phyloP scores from a whole-genome alignment of 2,888 invertebrate genomes.

The Chesias legatella region DNA sequence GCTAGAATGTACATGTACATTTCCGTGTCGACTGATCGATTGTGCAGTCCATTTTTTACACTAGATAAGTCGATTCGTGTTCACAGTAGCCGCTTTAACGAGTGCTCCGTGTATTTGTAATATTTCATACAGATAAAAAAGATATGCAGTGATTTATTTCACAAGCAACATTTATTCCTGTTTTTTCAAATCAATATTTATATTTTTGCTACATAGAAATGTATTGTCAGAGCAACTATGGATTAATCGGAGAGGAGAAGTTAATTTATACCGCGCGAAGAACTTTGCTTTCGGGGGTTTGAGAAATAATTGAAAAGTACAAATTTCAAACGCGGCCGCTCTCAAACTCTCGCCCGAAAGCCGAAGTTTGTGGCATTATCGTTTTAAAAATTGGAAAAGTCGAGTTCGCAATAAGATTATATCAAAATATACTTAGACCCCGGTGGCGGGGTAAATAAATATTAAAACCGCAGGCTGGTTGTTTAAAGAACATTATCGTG shows the following conservation, averaged over 20 bases:
- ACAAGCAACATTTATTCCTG: constrained; percentile 36
- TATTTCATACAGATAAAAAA: constrained; percentile 47
- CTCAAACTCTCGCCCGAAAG: constrained; percentile 37
- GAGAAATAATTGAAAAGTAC: constrained; percentile 60
- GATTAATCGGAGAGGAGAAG: constrained; percentile 52
- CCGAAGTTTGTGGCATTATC: constrained; percentile 51
- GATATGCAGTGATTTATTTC: constrained; percentile 45
- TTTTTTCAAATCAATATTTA: constrained; percentile 35
- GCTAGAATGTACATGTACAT: constrained; percentile 6
- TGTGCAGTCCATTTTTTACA: constrained; percentile 41
- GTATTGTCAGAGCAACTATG: constrained; percentile 38
- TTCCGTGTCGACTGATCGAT: constrained; percentile 26
- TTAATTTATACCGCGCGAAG: constrained; percentile 51
- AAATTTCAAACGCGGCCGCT: constrained; percentile 47
- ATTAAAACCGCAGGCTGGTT: constrained; percentile 45
- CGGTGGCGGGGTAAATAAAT: constrained; percentile 43
- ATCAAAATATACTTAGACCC: constrained; percentile 41
- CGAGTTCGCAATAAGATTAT: constrained; percentile 42
- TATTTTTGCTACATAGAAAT: constrained; percentile 37
- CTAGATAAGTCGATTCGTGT: constrained; percentile 45
- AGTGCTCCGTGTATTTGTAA: constrained; percentile 40
- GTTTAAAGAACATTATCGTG: constrained; percentile 50
- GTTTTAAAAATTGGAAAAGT: constrained; percentile 54
- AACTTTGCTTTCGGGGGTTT: constrained; percentile 49
- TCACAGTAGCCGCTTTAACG: constrained; percentile 44